Evolutionary conservation across 2,113 vertebrate species (phyloP).

Genomic region (Malaclemys terrapin): DNA sequence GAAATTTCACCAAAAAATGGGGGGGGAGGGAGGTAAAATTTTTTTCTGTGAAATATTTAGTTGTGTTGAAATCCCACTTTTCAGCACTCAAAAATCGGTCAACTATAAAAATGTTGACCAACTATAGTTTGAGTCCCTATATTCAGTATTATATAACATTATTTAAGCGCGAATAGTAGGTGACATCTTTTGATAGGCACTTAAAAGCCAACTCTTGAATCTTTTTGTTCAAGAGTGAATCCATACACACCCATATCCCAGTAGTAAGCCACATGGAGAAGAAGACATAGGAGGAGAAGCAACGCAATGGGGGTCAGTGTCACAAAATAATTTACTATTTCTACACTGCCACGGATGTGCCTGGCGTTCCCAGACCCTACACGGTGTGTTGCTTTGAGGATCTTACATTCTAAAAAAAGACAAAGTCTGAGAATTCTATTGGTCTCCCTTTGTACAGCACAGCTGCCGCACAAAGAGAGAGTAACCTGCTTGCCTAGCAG

Average conservation of each 20-base stretch:
- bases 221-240: background rate
- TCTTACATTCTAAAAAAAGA: background rate
- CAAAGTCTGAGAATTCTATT: background rate
- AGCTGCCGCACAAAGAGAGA: background rate
- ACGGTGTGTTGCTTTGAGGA: background rate
- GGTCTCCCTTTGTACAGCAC: background rate
- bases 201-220: background rate
- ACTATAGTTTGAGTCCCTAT: background rate
- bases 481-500: background rate
- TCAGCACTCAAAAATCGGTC: background rate
- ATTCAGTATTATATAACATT: too few species aligned
- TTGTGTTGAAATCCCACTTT: background rate
- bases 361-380: background rate
- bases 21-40: background rate
- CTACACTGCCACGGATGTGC: background rate
- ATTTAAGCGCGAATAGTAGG: background rate
- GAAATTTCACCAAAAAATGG: background rate
- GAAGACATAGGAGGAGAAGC: background rate
- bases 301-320: rapidly evolving
- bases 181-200: background rate
- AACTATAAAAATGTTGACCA: background rate
- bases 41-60: background rate
- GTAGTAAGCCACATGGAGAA: background rate
- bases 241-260: background rate
- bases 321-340: background rate